Base-by-base conservation (phyloP, 2,888 invertebrate genomes). In the Physocephala rufipes region DNA sequence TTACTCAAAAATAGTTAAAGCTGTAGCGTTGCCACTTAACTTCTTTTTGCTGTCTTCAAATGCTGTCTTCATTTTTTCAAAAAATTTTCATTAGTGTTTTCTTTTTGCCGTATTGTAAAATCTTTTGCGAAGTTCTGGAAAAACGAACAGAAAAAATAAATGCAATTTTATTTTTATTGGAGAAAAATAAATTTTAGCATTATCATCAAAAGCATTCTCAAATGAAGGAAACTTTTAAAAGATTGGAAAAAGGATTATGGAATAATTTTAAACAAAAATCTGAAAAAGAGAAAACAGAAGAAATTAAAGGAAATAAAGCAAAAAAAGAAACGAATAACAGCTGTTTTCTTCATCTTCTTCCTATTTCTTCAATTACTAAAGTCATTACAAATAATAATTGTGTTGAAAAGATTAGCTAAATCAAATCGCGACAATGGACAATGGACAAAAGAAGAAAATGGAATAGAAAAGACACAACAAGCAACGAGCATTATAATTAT, bases 111-210 rank as follows among this genome's bases (percentile, higher is more conserved):
- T 36, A 36, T 36, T 36, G 36, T 36, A 36, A 36, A 36, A 36
- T 4, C 9, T 36, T 36, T 36, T 2, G 21, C n/a, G 4, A 36
- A 36, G 36, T 9, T 36, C 5, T 36, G 9, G 9, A 36, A 36
- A 49, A 49, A n/a, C 49, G 16, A 49, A 3, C 2, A 19, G 3
- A 49, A 49, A 19, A 5, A n/a, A 49, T 12, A 67, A 67, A 43
- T 55, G 66, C 55, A 30, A 67, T 43, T 55, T 67, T 67, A 67
- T 53, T 67, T 67, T 55, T 49, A 49, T 49, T 49, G 49, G 15
- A 36, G 53, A 36, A 55, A 67, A 55, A 67, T 67, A 67, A 67
- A 55, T 55, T 47, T 36, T 55, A 53, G 16, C 66, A 67, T 67
- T 65, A 55, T 43, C 55, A 36, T 21, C 43, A 36, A 30, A n/a